Percentiles rank a stretch among this genome's conserved stretches.
Conservation (phyloP, 2,797 vertebrate genomes). For the Scolopax rusticola region DNA sequence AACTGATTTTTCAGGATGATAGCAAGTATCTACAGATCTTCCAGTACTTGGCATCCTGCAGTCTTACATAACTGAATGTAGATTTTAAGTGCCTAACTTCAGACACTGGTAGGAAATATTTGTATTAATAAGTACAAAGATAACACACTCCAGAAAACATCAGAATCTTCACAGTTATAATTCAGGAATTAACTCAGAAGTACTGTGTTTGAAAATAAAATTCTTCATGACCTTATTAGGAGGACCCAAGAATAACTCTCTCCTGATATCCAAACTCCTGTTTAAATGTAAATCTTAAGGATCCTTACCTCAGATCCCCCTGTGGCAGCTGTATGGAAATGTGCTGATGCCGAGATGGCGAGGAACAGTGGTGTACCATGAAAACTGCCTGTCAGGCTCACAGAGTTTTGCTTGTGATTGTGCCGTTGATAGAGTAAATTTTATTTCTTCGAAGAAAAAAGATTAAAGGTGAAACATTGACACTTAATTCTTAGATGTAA, state of each 20-base stretch:
- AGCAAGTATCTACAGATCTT: not conserved
- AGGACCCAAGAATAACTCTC: not conserved
- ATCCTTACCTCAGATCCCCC: not conserved
- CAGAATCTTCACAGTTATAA: not conserved
- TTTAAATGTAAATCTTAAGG: not conserved
- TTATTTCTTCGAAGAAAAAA: constrained; percentile 20
- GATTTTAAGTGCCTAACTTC: not conserved
- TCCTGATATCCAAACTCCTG: not conserved
- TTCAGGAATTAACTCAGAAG: constrained; percentile 1
- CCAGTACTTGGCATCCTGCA: not conserved
- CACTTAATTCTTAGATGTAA: not conserved
- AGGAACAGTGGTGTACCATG: not conserved
- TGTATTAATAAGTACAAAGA: not conserved
- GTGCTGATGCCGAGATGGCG: not conserved
- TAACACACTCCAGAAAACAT: not conserved
- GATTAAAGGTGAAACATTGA: not conserved
- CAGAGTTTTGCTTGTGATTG: not conserved
- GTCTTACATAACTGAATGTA: not conserved
- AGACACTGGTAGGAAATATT: not conserved
- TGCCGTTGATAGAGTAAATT: not conserved
- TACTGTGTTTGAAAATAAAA: not conserved
- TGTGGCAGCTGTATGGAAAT: not conserved
- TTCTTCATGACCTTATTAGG: not conserved
- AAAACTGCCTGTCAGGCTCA: not conserved
- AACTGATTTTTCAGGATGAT: not conserved